A percentile compares a stretch with the other conserved stretches of the same genome.
These are phyloP conservation scores for Gadus macrocephalus DNA, from an alignment of 2,113 vertebrate species.

Conservation along the genomic window DNA sequence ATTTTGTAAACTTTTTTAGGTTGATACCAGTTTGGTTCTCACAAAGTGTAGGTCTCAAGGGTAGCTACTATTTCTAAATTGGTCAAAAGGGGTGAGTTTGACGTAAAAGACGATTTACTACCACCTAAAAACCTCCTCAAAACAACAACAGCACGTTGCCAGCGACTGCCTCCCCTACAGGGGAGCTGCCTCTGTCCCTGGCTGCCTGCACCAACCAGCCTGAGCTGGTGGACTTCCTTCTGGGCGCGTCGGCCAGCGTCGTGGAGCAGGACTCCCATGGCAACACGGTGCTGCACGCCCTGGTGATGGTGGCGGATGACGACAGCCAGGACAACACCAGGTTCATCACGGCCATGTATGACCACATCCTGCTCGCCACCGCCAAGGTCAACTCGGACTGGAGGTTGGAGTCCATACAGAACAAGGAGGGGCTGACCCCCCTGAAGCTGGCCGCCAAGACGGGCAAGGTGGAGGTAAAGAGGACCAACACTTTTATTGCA, in stretches of 20 bases:
- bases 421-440: slow-evolving; percentile 81
- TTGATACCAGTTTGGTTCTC: too few species aligned
- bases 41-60: too few species aligned
- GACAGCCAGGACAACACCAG: slow-evolving; percentile 85
- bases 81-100: too few species aligned
- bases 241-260: slow-evolving; percentile 74
- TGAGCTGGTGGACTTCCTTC: slow-evolving; percentile 83
- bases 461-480: slow-evolving; percentile 82
- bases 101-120: too few species aligned
- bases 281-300: slow-evolving; percentile 86
- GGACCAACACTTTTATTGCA: too few species aligned
- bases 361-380: slow-evolving; percentile 78
- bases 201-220: slow-evolving; percentile 96
- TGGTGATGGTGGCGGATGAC: slow-evolving; percentile 84
- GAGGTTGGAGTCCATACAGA: slow-evolving; percentile 83
- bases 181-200: slow-evolving; percentile 89
- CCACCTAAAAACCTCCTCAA: too few species aligned
- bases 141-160: too few species aligned
- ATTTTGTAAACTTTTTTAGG: too few species aligned
- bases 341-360: slow-evolving; percentile 89
- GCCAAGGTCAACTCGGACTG: slow-evolving; percentile 74
- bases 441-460: slow-evolving; percentile 87
- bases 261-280: slow-evolving; percentile 79
- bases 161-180: slow-evolving; percentile 51
- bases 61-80: too few species aligned